These are phyloP conservation scores for Oppia nitens DNA, from an alignment of 1,140 invertebrate species.

Conservation along the genomic window DNA sequence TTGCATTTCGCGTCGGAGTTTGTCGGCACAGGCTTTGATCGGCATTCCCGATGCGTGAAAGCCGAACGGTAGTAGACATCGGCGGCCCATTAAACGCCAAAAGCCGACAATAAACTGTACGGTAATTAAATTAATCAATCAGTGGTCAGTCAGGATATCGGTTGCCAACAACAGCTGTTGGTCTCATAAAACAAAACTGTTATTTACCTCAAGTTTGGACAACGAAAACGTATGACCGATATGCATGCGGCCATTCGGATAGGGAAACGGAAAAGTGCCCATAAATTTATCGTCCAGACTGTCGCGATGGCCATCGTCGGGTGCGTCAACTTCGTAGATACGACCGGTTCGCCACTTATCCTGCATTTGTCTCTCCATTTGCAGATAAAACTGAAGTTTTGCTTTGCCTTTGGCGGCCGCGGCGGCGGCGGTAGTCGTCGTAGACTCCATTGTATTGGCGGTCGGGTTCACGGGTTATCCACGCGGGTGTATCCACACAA, in stretches of 20 bases:
- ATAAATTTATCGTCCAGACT: slow-evolving; percentile 64
- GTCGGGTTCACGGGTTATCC: too few species aligned
- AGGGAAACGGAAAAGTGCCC: slow-evolving; percentile 92
- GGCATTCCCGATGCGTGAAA: slow-evolving; percentile 98
- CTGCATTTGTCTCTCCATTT: slow-evolving; percentile 42
- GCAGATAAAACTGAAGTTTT: slow-evolving; percentile 1
- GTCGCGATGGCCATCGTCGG: background rate
- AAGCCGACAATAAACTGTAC: slow-evolving; percentile 73
- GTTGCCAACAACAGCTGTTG: too few species aligned
- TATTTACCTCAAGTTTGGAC: slow-evolving; percentile 70
- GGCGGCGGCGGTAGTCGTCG: too few species aligned
- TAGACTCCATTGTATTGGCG: too few species aligned
- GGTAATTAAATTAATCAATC: slow-evolving; percentile 15
- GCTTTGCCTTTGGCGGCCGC: too few species aligned
- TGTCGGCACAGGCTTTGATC: slow-evolving; percentile 94
- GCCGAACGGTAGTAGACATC: slow-evolving; percentile 89
- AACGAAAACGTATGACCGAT: slow-evolving; percentile 93
- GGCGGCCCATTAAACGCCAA: slow-evolving; percentile 73
- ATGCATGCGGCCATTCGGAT: slow-evolving; percentile 98
- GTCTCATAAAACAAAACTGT: too few species aligned
- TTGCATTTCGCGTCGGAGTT: slow-evolving; percentile 82
- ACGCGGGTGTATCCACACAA: too few species aligned
- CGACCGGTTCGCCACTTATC: slow-evolving; percentile 58
- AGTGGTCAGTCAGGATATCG: too few species aligned
- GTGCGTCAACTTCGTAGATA: slow-evolving; percentile 37